Evolutionary conservation across 2,797 vertebrate species (phyloP).

Genomic region (Chaetophractus vellerosus): DNA sequence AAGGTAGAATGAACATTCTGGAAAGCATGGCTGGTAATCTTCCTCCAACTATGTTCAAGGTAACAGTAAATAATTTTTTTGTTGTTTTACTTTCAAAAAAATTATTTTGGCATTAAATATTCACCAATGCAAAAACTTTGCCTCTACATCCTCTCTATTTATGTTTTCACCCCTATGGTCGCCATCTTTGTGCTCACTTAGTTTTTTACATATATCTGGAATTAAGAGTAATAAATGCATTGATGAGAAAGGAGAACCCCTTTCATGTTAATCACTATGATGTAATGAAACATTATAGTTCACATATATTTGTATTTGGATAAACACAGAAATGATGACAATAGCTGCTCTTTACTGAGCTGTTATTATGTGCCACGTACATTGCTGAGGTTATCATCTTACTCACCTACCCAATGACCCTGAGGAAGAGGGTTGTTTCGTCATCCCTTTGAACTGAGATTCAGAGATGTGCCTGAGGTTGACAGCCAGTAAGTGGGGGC

Average conservation of each 20-base stretch:
- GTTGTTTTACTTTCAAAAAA: background rate
- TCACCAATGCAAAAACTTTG: accelerated
- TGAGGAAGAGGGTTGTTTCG: background rate
- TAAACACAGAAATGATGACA: accelerated
- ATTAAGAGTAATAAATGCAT: background rate
- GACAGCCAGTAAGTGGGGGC: background rate
- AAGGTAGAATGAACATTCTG: background rate
- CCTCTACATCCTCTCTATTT: accelerated
- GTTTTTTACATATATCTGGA: no score
- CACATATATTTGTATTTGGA: accelerated
- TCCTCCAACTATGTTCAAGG: accelerated
- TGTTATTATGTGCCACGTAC: accelerated
- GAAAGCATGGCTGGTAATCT: accelerated
- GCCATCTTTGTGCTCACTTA: accelerated
- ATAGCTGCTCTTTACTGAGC: background rate
- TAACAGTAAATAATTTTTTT: background rate
- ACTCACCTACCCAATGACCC: accelerated
- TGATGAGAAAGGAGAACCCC: background rate
- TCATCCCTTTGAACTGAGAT: no score
- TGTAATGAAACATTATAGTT: accelerated
- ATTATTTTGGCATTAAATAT: background rate
- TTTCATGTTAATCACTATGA: accelerated
- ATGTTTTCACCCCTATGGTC: no score
- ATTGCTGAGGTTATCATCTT: no score
- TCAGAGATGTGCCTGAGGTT: background rate